Conservation (phyloP, 2,888 invertebrate genomes). For the Ceraclea dissimilis region DNA sequence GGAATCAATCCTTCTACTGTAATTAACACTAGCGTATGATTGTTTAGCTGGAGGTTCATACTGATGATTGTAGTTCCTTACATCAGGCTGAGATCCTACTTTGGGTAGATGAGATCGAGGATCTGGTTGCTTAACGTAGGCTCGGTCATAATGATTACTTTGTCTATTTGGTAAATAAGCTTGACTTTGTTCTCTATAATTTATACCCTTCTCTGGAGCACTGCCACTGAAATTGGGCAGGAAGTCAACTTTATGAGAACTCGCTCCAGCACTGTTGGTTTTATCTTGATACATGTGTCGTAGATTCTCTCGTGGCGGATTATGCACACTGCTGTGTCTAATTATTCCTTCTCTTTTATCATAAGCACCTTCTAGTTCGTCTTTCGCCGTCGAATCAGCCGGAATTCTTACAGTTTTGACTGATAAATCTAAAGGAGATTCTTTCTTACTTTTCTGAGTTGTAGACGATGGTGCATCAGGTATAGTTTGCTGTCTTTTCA, state of each 20-base stretch:
- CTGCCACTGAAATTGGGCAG: constrained; percentile 62
- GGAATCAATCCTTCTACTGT: constrained; percentile 33
- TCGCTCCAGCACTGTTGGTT: constrained; percentile 28
- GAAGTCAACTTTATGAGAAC: constrained; percentile 71
- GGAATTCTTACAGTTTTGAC: constrained; percentile 84
- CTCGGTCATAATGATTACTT: constrained; percentile 24
- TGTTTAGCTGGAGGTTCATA: constrained; percentile 13
- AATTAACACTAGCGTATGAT: constrained; percentile 13
- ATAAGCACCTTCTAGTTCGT: constrained; percentile 48
- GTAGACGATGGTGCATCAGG: constrained; percentile 21
- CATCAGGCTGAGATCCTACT: constrained; percentile 11
- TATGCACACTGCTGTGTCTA: constrained; percentile 25
- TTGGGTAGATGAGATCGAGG: constrained; percentile 28
- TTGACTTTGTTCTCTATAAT: constrained; percentile 17
- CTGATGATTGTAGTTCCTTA: constrained; percentile 12
- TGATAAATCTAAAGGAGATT: constrained; percentile 80
- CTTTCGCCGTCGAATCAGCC: constrained; percentile 77
- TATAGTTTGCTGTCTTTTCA: constrained; percentile 29
- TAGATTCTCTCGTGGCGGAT: constrained; percentile 33
- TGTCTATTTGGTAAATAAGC: constrained; percentile 28
- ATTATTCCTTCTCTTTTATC: constrained; percentile 36
- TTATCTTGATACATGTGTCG: constrained; percentile 14
- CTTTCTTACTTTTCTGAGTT: constrained; percentile 50
- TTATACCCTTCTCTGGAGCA: constrained; percentile 34
- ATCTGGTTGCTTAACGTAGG: constrained; percentile 34